Base-by-base conservation (phyloP, 2,797 vertebrate genomes). In the Melanotaenia nigrans region DNA sequence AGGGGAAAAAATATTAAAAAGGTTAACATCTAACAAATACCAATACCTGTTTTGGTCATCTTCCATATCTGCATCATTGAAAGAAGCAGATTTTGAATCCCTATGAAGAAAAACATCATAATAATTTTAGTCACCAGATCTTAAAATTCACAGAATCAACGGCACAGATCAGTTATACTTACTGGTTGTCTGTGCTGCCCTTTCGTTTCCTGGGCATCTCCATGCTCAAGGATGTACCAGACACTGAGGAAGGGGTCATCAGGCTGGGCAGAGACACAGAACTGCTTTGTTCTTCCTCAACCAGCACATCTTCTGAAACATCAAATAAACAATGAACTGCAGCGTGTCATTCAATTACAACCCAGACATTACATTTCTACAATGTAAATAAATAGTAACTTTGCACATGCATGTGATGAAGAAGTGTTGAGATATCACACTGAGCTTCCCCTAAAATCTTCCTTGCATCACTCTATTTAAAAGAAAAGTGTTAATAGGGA, bases 181-280 rank as follows among this genome's bases (percentile, higher is more conserved):
- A 97, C 97, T 92, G 95, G 82, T 89, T 95, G 71, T 98, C 96
- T 12, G 92, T 93, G 81, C 95, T 97, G 79, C 94, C 94, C 88
- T 96, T 97, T 69, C 96, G 94, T 78, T 99, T 99, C 81, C 96
- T 93, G 20, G 96, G 93, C 83, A 95, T 92, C 76, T 97, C 96
- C 68, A 90, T 83, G 78, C 67, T 93, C 61, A 93, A 90, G 22
- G 95, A 79, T 62, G 93, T 53, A 66, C 85, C 76, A 67, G 79
- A 67, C 60, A 89, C 71, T 54, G 93, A 85, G 68, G 85, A 75
- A 40, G 92, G 60, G 73, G 85, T 89, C 91, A 95, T 91, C 79
- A 92, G 66, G 87, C 86, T 83, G 70, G 92, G 73, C 78, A 92
- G 61, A 68, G 89, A 90, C 65, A 92, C 69, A 73, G 90, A 92